Evolutionary conservation across 2,888 invertebrate genomes (phyloP).

Genomic region (Sarcophaga rosellei): DNA sequence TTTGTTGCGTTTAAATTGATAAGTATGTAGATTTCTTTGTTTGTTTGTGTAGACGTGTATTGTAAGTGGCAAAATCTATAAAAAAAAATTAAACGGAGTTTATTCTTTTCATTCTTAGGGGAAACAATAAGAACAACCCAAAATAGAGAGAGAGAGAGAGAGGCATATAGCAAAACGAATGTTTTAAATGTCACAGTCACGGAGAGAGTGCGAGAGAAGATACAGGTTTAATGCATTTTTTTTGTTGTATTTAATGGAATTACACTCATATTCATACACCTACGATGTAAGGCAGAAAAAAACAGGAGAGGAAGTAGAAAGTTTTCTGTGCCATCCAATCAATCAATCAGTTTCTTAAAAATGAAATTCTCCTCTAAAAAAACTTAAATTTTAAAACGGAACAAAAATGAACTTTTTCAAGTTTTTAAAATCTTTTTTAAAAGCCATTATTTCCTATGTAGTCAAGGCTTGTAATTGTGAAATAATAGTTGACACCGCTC

Average conservation of each 20-base stretch:
- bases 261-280: not conserved
- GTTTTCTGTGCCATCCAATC: not conserved
- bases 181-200: not conserved
- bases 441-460: too few species aligned
- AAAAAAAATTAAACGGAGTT: not conserved
- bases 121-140: not conserved
- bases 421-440: too few species aligned
- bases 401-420: too few species aligned
- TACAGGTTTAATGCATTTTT: not conserved
- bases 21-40: not conserved
- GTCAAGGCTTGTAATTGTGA: too few species aligned
- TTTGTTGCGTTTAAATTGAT: not conserved
- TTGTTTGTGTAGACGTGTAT: not conserved
- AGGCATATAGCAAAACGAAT: too few species aligned
- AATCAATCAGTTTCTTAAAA: too few species aligned
- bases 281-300: not conserved
- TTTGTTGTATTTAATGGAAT: too few species aligned
- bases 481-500: too few species aligned
- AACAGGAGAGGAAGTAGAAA: not conserved
- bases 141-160: too few species aligned
- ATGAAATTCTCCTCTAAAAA: too few species aligned
- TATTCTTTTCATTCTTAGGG: not conserved
- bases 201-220: not conserved
- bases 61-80: not conserved
- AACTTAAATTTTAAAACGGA: too few species aligned